phyloP scores from a whole-genome alignment of 2,888 invertebrate genomes.

The Yponomeuta cagnagella region DNA sequence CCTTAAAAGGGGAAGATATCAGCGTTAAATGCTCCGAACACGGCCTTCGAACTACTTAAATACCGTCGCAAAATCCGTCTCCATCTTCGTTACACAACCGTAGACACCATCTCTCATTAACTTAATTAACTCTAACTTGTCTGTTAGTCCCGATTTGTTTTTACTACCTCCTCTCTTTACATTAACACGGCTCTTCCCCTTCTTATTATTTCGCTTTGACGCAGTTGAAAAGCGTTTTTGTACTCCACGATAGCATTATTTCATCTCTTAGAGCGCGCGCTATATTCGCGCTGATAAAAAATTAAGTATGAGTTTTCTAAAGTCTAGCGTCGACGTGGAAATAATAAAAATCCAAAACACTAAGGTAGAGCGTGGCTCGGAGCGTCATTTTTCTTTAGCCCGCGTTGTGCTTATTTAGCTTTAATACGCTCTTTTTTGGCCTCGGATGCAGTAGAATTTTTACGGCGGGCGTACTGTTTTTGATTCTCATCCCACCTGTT shows the following conservation, averaged over 20 bases:
- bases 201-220: neutral
- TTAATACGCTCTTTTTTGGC: slow-evolving; percentile 16
- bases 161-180: too few species aligned
- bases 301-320: slow-evolving; percentile 16
- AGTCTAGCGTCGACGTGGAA: slow-evolving; percentile 6
- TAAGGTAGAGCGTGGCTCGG: slow-evolving; percentile 30
- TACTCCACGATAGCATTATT: neutral
- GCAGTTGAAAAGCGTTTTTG: slow-evolving; percentile 8
- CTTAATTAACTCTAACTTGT: too few species aligned
- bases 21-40: too few species aligned
- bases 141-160: too few species aligned
- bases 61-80: too few species aligned
- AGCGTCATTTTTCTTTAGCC: slow-evolving; percentile 15
- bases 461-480: neutral
- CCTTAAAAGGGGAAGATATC: too few species aligned
- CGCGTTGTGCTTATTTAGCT: slow-evolving; percentile 33
- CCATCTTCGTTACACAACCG: too few species aligned
- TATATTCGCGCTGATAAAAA: slow-evolving; percentile 11
- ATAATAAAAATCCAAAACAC: slow-evolving; percentile 17
- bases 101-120: too few species aligned
- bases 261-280: slow-evolving; percentile 11
- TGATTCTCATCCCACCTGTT: neutral
- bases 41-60: too few species aligned
- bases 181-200: too few species aligned
- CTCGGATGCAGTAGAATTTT: slow-evolving; percentile 3